Percentiles rank a stretch among this genome's conserved stretches.
These are phyloP conservation scores for Columba guinea DNA, from an alignment of 2,797 vertebrate genomes.

Conservation along the genomic window DNA sequence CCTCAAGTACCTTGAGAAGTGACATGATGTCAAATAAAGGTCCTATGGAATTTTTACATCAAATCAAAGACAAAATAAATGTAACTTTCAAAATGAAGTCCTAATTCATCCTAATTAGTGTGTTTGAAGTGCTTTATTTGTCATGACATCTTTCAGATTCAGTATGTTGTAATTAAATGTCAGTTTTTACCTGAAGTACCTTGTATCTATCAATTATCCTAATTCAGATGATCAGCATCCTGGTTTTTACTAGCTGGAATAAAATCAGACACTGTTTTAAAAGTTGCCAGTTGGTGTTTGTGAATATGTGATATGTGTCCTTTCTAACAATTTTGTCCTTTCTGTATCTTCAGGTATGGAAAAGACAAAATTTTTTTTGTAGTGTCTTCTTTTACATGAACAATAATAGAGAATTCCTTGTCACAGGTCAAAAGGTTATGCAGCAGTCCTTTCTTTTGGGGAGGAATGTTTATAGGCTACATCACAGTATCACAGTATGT, in stretches of 20 bases:
- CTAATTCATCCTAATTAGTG: neutral
- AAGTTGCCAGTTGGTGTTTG: neutral
- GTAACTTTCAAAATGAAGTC: neutral
- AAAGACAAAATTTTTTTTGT: neutral
- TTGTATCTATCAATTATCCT: neutral
- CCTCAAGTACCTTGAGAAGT: neutral
- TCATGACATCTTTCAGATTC: neutral
- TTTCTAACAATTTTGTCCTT: neutral
- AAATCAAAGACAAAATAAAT: constrained; percentile 16
- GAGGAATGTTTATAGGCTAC: neutral
- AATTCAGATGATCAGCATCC: neutral
- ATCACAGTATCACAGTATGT: no score
- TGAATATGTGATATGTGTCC: neutral
- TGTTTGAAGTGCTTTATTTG: neutral
- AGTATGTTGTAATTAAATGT: neutral
- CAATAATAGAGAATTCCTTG: neutral
- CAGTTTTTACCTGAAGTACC: neutral
- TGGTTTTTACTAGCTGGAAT: neutral
- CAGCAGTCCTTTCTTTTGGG: constrained; percentile 42
- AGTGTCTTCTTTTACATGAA: neutral
- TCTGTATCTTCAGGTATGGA: neutral
- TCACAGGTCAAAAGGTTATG: constrained; percentile 25
- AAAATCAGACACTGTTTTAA: neutral
- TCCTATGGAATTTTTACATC: neutral
- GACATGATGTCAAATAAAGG: neutral